phyloP scores from a whole-genome alignment of 2,113 vertebrate genomes.

The Conger conger region DNA sequence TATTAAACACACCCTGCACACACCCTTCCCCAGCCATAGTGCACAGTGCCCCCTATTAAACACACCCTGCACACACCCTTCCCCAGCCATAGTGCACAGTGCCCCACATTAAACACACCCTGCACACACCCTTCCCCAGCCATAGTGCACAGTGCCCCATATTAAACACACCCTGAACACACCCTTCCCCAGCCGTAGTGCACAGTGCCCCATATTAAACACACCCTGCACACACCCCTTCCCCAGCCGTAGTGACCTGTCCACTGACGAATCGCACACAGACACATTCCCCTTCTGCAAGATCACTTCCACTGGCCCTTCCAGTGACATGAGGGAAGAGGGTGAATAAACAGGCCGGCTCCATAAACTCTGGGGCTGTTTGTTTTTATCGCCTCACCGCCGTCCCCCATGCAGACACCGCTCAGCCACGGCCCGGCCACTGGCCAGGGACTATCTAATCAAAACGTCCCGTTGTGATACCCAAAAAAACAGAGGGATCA shows the following conservation, averaged over 20 bases:
- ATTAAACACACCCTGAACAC: no score
- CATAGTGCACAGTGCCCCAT: no score
- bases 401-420: background rate
- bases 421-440: conserved; percentile 20
- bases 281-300: background rate
- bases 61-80: background rate
- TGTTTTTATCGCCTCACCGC: background rate
- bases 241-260: background rate
- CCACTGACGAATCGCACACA: background rate
- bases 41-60: no score
- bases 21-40: background rate
- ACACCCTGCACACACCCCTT: background rate
- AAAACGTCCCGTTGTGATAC: conserved; percentile 54
- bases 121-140: background rate
- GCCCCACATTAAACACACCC: no score
- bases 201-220: no score
- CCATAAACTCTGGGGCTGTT: background rate
- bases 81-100: no score
- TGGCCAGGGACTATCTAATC: conserved; percentile 55
- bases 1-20: no score
- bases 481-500: conserved; percentile 58
- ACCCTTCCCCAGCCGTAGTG: background rate
- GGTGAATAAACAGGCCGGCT: background rate
- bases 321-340: background rate
- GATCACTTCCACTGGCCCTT: background rate